Conservation (phyloP, 2,888 invertebrate species). For the Galerucella pusilla region DNA sequence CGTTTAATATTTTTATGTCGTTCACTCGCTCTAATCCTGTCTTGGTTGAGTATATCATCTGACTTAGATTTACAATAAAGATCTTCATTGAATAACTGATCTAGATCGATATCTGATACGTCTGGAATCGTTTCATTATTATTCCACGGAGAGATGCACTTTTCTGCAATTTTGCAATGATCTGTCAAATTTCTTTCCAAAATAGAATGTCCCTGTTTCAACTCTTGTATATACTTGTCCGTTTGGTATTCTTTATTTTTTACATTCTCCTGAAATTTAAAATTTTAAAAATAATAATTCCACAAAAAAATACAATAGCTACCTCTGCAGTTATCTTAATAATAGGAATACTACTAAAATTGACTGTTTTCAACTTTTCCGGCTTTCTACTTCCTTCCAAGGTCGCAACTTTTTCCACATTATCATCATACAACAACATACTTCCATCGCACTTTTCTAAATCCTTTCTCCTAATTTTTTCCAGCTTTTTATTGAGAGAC, state of each 20-base stretch:
- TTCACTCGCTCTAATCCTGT: conserved; percentile 7
- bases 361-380: neutral
- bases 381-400: neutral
- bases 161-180: conserved; percentile 50
- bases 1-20: conserved; percentile 30
- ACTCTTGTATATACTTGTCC: conserved; percentile 49
- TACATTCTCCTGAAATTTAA: conserved; percentile 27
- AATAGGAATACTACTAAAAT: neutral
- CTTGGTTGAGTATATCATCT: neutral
- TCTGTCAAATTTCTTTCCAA: conserved; percentile 47
- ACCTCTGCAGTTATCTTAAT: conserved; percentile 18
- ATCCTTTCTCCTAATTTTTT: conserved; percentile 2
- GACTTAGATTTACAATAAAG: conserved; percentile 47
- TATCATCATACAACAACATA: neutral
- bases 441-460: neutral
- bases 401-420: neutral
- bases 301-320: neutral
- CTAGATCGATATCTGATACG: conserved; percentile 54
- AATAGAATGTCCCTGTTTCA: conserved; percentile 41
- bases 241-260: conserved; percentile 49
- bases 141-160: conserved; percentile 43
- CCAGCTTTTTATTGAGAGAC: conserved; percentile 25
- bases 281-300: neutral
- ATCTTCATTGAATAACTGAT: conserved; percentile 53
- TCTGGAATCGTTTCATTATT: conserved; percentile 48